These are phyloP conservation scores for Cacatua alba DNA, from an alignment of 2,113 vertebrate genomes.

Conservation along the genomic window DNA sequence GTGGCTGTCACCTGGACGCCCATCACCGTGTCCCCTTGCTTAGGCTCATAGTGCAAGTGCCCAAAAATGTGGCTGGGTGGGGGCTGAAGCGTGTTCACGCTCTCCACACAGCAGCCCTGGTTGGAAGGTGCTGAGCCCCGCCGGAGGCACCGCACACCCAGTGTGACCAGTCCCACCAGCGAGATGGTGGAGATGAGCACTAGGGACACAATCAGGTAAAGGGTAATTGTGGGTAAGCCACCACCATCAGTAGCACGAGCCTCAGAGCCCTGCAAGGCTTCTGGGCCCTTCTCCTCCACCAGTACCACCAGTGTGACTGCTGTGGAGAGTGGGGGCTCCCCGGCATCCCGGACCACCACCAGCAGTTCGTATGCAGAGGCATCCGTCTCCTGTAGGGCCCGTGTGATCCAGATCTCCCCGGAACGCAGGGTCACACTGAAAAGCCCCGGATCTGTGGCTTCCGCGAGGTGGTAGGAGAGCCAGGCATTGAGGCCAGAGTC, in stretches of 20 bases:
- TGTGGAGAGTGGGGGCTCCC: conserved; percentile 75
- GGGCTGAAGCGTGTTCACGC: conserved; percentile 40
- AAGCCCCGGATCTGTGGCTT: conserved; percentile 73
- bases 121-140: neutral
- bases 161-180: conserved; percentile 65
- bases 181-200: conserved; percentile 84
- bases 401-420: conserved; percentile 76
- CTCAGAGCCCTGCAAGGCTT: conserved; percentile 70
- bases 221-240: conserved; percentile 79
- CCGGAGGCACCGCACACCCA: conserved; percentile 57
- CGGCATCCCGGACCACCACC: conserved; percentile 76
- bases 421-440: conserved; percentile 78
- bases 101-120: conserved; percentile 56
- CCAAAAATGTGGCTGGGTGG: conserved; percentile 63
- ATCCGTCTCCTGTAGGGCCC: conserved; percentile 68
- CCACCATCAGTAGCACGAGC: conserved; percentile 53
- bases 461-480: conserved; percentile 76
- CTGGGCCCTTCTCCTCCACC: conserved; percentile 77
- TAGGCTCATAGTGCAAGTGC: conserved; percentile 69
- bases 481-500: conserved; percentile 80
- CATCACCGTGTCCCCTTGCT: conserved; percentile 70
- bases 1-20: conserved; percentile 72
- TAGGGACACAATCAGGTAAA: conserved; percentile 86
- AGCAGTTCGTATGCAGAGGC: conserved; percentile 69
- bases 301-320: conserved; percentile 75